phyloP scores from a whole-genome alignment of 2,888 invertebrate genomes.

The Adela reaumurella region DNA sequence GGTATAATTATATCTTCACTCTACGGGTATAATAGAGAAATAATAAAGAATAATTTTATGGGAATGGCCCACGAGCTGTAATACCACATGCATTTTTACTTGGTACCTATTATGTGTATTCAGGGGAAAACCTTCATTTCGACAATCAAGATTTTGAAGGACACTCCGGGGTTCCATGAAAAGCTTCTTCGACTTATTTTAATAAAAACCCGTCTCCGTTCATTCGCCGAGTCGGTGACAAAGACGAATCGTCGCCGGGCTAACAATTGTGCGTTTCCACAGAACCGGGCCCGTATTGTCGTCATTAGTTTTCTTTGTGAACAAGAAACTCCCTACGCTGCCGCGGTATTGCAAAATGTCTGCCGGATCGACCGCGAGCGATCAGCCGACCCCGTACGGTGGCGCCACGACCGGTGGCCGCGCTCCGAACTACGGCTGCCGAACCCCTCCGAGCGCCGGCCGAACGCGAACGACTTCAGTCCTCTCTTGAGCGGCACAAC shows the following conservation, averaged over 20 bases:
- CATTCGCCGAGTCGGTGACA: not conserved
- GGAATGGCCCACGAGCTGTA: too few relatives aligned
- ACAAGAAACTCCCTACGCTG: not conserved
- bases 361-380: constrained; percentile 12
- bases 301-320: not conserved
- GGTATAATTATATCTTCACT: too few relatives aligned
- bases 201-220: not conserved
- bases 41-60: too few relatives aligned
- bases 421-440: constrained; percentile 25
- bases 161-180: not conserved
- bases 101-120: too few relatives aligned
- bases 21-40: too few relatives aligned
- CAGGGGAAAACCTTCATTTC: not conserved
- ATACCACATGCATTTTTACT: too few relatives aligned
- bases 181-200: not conserved
- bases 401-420: constrained; percentile 19
- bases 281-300: not conserved
- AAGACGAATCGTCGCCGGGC: not conserved
- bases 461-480: constrained; percentile 22
- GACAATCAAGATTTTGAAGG: not conserved
- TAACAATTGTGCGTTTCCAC: not conserved
- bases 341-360: not conserved
- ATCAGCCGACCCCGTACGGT: constrained; percentile 17
- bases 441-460: constrained; percentile 21
- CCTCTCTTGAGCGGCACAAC: constrained; percentile 29